Conservation (phyloP, 2,797 vertebrate species). For the Echeneis naucrates region DNA sequence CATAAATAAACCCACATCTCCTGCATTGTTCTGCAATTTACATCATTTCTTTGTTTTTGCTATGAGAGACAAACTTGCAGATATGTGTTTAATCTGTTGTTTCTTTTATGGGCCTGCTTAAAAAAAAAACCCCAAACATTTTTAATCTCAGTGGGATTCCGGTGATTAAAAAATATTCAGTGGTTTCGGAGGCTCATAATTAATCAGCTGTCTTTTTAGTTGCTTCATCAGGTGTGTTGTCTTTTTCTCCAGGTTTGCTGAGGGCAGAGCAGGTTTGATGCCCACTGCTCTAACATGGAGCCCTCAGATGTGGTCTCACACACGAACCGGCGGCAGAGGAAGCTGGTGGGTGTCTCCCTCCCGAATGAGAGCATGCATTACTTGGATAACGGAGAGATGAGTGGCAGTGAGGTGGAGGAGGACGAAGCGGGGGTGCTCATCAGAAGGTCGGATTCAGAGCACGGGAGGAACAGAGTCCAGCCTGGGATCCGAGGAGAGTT, state of each 20-base stretch:
- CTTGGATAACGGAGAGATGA: conserved; percentile 37
- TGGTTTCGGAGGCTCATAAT: not conserved
- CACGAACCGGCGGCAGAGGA: conserved; percentile 85
- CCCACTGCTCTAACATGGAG: conserved; percentile 78
- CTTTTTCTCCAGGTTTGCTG: conserved; percentile 59
- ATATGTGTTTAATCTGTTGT: not conserved
- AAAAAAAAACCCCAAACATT: not conserved
- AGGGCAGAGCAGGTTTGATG: conserved; percentile 72
- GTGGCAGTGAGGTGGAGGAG: conserved; percentile 73
- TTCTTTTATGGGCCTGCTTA: not conserved
- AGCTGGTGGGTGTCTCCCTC: conserved; percentile 36
- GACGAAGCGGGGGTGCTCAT: conserved; percentile 83
- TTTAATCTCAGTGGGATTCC: not conserved
- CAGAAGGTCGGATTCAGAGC: conserved; percentile 50
- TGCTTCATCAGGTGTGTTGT: not conserved
- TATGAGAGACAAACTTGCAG: not conserved
- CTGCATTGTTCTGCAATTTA: not conserved
- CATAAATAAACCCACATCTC: too few relatives aligned
- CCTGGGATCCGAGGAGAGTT: conserved; percentile 85
- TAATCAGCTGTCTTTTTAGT: not conserved
- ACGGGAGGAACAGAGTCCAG: conserved; percentile 31
- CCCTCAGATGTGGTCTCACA: conserved; percentile 63
- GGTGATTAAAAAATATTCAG: not conserved
- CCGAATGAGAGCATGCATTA: conserved; percentile 37
- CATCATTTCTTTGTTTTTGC: not conserved